Conservation (phyloP, 2,113 vertebrate species). For the Scartelaos histophorus region DNA sequence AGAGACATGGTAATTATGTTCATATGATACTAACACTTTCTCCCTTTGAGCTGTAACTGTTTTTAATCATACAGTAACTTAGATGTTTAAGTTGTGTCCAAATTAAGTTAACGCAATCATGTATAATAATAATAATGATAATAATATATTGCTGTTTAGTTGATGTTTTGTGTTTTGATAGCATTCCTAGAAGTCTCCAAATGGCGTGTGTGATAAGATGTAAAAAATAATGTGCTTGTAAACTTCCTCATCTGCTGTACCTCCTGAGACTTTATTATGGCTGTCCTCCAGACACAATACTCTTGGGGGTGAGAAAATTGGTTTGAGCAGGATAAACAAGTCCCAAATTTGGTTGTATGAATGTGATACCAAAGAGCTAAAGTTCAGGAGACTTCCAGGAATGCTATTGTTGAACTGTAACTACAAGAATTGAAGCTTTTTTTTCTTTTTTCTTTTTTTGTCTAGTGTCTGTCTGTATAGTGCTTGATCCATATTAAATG, state of each 20-base stretch:
- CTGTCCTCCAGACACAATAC: neutral
- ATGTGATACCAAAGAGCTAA: neutral
- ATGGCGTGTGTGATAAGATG: neutral
- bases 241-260: neutral
- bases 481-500: neutral
- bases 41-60: conserved; percentile 37
- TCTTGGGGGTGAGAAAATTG: neutral
- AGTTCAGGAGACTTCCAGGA: neutral
- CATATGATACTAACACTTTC: neutral
- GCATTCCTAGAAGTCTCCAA: neutral
- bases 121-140: too few relatives aligned
- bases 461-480: neutral
- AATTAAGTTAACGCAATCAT: neutral
- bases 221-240: neutral
- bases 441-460: neutral
- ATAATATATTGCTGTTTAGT: neutral
- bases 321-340: neutral
- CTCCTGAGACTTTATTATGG: neutral
- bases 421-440: neutral
- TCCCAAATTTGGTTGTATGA: neutral
- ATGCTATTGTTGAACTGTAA: neutral
- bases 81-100: neutral
- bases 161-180: neutral
- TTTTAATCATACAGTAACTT: conserved; percentile 10
- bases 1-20: neutral